phyloP scores from a whole-genome alignment of 2,113 vertebrate species.

The Fukomys damarensis region DNA sequence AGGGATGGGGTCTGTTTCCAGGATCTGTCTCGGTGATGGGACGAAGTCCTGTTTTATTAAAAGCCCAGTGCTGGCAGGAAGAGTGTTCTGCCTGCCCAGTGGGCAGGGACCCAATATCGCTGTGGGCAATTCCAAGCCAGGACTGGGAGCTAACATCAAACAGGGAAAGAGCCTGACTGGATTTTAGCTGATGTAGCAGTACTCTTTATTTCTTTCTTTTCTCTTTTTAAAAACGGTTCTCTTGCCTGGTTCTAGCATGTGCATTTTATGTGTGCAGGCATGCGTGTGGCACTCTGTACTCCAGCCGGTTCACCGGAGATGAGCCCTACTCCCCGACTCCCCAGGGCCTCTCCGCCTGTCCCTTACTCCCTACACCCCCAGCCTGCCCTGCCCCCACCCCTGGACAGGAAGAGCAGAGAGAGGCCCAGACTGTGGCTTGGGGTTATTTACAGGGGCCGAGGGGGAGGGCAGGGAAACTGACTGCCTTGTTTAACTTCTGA shows the following conservation, averaged over 20 bases:
- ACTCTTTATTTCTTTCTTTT: not conserved
- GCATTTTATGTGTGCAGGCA: not conserved
- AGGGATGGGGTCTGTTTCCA: not conserved
- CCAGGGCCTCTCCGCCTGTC: not conserved
- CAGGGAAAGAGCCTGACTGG: slow-evolving; percentile 33
- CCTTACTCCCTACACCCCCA: not conserved
- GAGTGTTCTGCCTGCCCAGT: slow-evolving; percentile 63
- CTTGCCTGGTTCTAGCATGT: not conserved
- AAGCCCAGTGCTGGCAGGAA: slow-evolving; percentile 65
- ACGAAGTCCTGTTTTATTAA: slow-evolving; percentile 72
- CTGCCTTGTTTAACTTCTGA: slow-evolving; percentile 64
- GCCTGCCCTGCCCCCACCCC: not conserved
- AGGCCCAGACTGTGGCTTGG: slow-evolving; percentile 52
- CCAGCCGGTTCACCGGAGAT: not conserved
- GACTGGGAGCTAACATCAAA: slow-evolving; percentile 54
- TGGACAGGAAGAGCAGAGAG: not conserved
- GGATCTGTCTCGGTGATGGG: slow-evolving; percentile 21
- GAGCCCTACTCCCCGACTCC: not conserved
- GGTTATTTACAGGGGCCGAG: slow-evolving; percentile 56
- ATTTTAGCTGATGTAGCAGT: slow-evolving; percentile 70
- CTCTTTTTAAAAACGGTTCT: not conserved
- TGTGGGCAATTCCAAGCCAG: slow-evolving; percentile 59
- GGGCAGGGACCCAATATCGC: slow-evolving; percentile 69
- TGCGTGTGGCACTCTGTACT: not conserved
- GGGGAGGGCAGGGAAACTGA: not conserved